These are phyloP conservation scores for Apantesis nais DNA, from an alignment of 2,888 invertebrate genomes.

Conservation along the genomic window DNA sequence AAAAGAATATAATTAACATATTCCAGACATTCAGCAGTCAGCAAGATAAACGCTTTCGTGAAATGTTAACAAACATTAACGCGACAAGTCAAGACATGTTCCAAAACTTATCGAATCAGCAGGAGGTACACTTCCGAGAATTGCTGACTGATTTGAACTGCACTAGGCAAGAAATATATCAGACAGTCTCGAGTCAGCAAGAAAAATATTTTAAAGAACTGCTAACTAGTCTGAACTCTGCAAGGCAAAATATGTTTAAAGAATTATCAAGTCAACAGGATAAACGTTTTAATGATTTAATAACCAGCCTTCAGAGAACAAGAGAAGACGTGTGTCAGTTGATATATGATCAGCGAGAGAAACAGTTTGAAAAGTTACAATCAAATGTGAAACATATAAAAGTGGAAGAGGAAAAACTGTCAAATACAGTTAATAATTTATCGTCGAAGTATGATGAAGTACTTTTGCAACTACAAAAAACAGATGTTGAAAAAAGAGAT, in stretches of 20 bases:
- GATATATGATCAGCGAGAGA: neutral
- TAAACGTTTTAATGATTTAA: neutral
- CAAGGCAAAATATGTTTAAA: neutral
- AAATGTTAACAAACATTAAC: neutral
- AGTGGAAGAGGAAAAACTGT: neutral
- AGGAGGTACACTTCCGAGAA: neutral
- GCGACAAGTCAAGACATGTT: neutral
- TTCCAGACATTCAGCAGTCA: neutral
- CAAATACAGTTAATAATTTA: neutral
- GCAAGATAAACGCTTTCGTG: neutral
- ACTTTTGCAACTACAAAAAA: neutral
- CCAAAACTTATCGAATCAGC: neutral
- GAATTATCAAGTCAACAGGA: neutral
- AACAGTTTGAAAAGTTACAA: neutral
- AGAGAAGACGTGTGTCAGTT: neutral
- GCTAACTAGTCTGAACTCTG: neutral
- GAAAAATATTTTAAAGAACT: neutral
- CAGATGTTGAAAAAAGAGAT: neutral
- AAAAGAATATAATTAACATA: neutral
- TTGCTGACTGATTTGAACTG: neutral
- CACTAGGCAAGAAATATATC: constrained; percentile 1
- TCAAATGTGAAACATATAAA: neutral
- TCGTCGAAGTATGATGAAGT: neutral
- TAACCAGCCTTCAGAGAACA: neutral
- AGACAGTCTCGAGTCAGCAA: neutral